phyloP scores from a whole-genome alignment of 1,140 invertebrate genomes.

The Gonioctena quinquepunctata region DNA sequence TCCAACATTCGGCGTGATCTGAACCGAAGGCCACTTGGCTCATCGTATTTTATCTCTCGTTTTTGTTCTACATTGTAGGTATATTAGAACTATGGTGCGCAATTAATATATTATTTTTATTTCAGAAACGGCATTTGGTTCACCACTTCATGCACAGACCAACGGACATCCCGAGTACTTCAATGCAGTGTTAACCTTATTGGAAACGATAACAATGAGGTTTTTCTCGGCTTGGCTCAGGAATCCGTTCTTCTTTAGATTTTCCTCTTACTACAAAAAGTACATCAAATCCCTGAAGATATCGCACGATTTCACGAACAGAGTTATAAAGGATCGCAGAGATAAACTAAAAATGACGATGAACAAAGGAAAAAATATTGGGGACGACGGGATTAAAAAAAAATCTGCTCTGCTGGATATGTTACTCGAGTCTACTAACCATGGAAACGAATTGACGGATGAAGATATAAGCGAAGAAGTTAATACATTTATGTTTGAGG shows the following conservation, averaged over 20 bases:
- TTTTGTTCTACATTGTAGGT: too few species aligned
- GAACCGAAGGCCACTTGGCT: too few species aligned
- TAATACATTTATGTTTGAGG: conserved; percentile 82
- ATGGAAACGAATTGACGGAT: conserved; percentile 49
- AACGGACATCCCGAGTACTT: conserved; percentile 38
- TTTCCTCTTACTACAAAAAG: conserved; percentile 32
- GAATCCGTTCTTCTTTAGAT: conserved; percentile 34
- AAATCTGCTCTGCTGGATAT: conserved; percentile 37
- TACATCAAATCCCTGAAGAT: conserved; percentile 31
- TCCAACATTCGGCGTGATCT: too few species aligned
- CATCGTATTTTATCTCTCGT: too few species aligned
- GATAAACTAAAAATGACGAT: conserved; percentile 24
- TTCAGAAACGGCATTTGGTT: conserved; percentile 41
- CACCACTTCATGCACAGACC: conserved; percentile 29
- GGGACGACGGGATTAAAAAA: conserved; percentile 33
- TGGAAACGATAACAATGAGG: conserved; percentile 36
- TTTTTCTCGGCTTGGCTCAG: conserved; percentile 38
- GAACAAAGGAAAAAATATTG: conserved; percentile 13
- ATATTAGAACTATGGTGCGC: neutral
- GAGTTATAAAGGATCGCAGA: conserved; percentile 32
- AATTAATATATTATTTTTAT: neutral
- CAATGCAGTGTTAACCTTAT: conserved; percentile 30
- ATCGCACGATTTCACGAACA: too few species aligned
- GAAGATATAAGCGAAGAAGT: conserved; percentile 80
- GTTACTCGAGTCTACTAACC: conserved; percentile 33